Conservation (phyloP, 2,888 invertebrate species). For the Timema podura region DNA sequence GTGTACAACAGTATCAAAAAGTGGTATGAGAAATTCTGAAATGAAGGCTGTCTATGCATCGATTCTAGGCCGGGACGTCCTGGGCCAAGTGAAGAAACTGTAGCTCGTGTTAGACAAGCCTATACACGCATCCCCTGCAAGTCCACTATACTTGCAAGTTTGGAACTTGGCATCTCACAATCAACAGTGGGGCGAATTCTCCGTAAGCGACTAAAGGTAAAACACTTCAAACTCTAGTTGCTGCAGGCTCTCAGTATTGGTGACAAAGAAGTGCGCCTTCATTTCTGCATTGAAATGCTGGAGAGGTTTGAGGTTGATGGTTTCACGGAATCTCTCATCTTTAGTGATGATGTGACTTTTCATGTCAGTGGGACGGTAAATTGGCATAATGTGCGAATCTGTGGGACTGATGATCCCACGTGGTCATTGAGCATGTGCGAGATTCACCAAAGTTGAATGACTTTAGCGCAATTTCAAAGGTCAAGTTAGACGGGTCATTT, state of each 20-base stretch:
- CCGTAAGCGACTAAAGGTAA: not conserved
- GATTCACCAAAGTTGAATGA: no score
- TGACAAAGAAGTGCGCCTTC: not conserved
- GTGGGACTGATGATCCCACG: not conserved
- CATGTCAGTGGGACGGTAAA: not conserved
- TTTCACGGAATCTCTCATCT: not conserved
- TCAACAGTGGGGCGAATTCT: not conserved
- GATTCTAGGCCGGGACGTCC: not conserved
- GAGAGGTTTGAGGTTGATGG: not conserved
- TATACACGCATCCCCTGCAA: not conserved
- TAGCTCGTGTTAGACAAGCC: not conserved
- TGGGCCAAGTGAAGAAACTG: not conserved
- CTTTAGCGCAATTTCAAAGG: no score
- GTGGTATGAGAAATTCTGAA: not conserved
- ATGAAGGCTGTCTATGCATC: not conserved
- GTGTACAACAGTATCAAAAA: not conserved
- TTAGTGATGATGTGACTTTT: conserved; percentile 2
- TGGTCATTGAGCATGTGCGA: no score
- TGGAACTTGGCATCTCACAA: not conserved
- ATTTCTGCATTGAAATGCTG: not conserved
- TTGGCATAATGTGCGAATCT: not conserved
- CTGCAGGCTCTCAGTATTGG: not conserved
- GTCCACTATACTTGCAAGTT: not conserved
- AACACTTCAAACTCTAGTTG: not conserved
- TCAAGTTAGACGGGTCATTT: not conserved